Evolutionary conservation across 2,113 vertebrate species (phyloP), one percentile per base, ranked within the genome.

Genomic region (Ellobius talpinus): DNA sequence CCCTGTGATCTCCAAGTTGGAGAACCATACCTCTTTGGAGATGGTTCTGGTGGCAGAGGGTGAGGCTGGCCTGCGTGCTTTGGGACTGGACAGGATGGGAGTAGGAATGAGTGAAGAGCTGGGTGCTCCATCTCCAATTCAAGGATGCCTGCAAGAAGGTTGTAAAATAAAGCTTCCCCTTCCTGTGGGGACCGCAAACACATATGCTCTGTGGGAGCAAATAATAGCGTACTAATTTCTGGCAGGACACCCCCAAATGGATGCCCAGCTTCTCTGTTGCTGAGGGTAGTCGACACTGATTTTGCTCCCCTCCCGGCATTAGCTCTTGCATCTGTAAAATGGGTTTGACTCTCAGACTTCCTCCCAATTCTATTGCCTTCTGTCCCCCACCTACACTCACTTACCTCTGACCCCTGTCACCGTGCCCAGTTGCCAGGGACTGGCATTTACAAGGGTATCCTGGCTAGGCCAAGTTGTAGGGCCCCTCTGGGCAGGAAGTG

Each of bases 401-500:
- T 6, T 6, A 29, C 50, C 58, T 42, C 79, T 36, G 26, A 2
- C 33, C 17, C 21, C 7, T 50, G 29, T 36, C 14, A 4, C 24
- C 0, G 11, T 23, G 17, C 36, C 0, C 58, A 47, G 21, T 31
- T 47, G n/a, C 61, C 19, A 26, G 50, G 31, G 39, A n/a, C 14
- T 33, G 11, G 50, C 36, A 36, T 42, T 68, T 50, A 65, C 33
- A 24, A 2, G 0, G 26, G 7, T 26, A 23, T 52, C 79, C 78
- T 29, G 39, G 55, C 42, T 63, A 39, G 63, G 47, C 74, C 78
- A 82, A 52, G 39, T 52, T 17, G 5, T 39, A 97, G 95, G 96
- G 93, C 89, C 84, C 96, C 96, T 95, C 91, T 93, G 90, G 95
- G 94, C 96, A 63, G 33, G 31, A 68, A 17, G 4, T 82, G 92